These are phyloP conservation scores for Ondatra zibethicus DNA, from an alignment of 2,113 vertebrate genomes.

Conservation along the genomic window DNA sequence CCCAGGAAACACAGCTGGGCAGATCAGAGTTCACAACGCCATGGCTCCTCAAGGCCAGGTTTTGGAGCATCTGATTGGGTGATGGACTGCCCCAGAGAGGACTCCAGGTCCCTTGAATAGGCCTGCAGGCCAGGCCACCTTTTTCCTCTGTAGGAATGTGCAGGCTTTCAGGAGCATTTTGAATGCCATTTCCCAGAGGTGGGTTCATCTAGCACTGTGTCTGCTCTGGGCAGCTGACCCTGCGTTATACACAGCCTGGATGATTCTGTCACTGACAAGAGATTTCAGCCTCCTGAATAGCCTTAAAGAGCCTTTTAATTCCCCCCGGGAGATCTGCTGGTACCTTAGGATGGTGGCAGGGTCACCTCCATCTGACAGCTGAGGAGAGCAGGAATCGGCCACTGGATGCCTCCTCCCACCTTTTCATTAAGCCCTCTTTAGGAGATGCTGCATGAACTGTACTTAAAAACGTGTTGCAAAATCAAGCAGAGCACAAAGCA, in stretches of 20 bases:
- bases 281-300: conserved; percentile 28
- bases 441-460: background rate
- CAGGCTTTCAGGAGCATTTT: background rate
- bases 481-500: background rate
- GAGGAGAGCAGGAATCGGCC: background rate
- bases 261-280: conserved; percentile 19
- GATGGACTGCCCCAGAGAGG: background rate
- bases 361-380: conserved; percentile 4
- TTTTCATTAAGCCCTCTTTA: background rate
- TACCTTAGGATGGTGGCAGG: background rate
- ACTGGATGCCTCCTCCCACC: background rate
- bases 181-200: background rate
- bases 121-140: background rate
- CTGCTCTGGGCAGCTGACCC: background rate
- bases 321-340: background rate
- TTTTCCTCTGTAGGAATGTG: background rate
- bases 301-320: conserved; percentile 44
- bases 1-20: conserved; percentile 62
- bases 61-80: conserved; percentile 51
- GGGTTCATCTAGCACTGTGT: background rate
- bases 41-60: conserved; percentile 58
- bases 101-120: fast-evolving
- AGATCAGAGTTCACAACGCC: conserved; percentile 61
- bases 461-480: background rate
- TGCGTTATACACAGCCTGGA: background rate